These are phyloP conservation scores for Epizoanthus illoricatus DNA, from an alignment of 92 coral and sea anemone genomes.

Conservation along the genomic window DNA sequence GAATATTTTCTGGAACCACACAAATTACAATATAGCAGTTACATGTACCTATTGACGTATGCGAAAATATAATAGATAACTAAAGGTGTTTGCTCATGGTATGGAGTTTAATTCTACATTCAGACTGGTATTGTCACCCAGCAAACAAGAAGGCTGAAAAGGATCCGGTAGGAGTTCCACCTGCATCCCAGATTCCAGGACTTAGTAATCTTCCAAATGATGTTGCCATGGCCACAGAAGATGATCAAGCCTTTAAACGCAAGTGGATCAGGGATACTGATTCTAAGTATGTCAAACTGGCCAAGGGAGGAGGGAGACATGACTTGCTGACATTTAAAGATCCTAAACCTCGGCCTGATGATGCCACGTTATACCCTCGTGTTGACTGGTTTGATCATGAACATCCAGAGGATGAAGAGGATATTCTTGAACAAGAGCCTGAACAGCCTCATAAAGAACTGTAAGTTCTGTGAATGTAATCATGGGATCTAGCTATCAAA, in stretches of 20 bases:
- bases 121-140: conserved; percentile 97
- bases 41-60: no score
- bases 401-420: conserved; percentile 59
- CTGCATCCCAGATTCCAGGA: conserved; percentile 96
- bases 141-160: conserved; percentile 55
- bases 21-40: no score
- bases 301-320: conserved; percentile 89
- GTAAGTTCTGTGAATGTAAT: conserved; percentile 18
- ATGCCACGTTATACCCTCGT: conserved; percentile 81
- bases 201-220: conserved; percentile 68
- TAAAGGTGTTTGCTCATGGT: no score
- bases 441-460: conserved; percentile 33
- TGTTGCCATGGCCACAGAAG: conserved; percentile 43
- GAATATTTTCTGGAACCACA: no score
- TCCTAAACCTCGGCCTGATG: conserved; percentile 50
- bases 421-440: conserved; percentile 25
- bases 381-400: conserved; percentile 99
- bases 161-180: conserved; percentile 58
- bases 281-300: conserved; percentile 89
- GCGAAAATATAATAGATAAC: no score
- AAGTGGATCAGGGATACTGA: conserved; percentile 99
- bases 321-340: conserved; percentile 70
- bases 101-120: not conserved
- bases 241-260: conserved; percentile 80
- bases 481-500: conserved; percentile 1